Evolutionary conservation across 1,140 invertebrate species (phyloP), one percentile per base, ranked within the genome.

Genomic region (Prorops nasuta): DNA sequence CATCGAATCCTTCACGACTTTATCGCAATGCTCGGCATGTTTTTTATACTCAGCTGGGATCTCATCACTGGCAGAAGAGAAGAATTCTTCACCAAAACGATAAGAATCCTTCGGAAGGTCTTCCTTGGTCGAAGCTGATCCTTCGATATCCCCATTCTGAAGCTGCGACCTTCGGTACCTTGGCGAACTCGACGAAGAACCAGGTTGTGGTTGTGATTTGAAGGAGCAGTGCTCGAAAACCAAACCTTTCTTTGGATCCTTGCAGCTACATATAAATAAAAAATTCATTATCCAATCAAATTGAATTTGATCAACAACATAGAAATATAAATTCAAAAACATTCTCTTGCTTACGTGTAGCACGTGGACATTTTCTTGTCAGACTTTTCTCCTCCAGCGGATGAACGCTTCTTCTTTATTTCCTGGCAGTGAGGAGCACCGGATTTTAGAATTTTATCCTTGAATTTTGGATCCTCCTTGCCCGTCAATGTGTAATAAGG

Each of bases 1-100:
- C 82, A 86, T 85, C 3, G 83, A 83, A 60, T 86, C 80, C 60
- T 80, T 84, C 32, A 80, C 70, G 0, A 85, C 79, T 66, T 84
- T 80, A 48, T 83, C 77, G 57, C 87, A 88, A 19, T 59, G 60
- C 19, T 76, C 64, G 8, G 46, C 43, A 17, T 65, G 61, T 9
- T 68, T 60, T 31, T 65, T 63, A 32, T 64, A 64, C 3, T 58
- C 36, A 0, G 37, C 41, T 0, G 59, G 54, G 3, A 57, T 49
- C 0, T 51, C 35, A 1, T 47, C 35, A 0, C 36, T 40, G 0
- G 64, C 58, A 6, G 71, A 9, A 42, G 63, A 15, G 49, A 76
- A 75, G 15, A 68, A 68, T 3, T 74, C 69, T 0, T 76, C 70
- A 15, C 58, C 51, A 42, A 73, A 75, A 3, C 58, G 54, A 14